phyloP scores from a whole-genome alignment of 2,797 vertebrate species.

The Aotus griseimembra region DNA sequence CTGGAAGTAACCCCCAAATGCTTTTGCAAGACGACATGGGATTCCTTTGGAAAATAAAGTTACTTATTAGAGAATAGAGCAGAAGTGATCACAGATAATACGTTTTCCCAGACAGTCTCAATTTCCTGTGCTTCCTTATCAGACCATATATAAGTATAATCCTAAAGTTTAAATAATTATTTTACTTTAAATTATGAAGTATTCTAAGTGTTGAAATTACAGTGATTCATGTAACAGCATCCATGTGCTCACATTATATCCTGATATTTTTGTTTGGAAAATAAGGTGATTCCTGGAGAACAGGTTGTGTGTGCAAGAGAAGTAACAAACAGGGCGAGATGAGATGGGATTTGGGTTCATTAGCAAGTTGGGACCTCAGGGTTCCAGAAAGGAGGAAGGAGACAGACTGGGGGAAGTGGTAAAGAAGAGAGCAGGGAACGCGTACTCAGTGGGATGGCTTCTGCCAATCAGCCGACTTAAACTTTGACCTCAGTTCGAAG shows the following conservation, averaged over 20 bases:
- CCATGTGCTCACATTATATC: not conserved
- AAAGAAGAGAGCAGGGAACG: not conserved
- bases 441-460: not conserved
- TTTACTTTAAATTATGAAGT: not conserved
- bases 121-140: not conserved
- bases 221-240: not conserved
- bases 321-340: not conserved
- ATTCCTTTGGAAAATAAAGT: constrained; percentile 27
- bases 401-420: not conserved
- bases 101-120: not conserved
- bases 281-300: not conserved
- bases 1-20: not conserved
- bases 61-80: not conserved
- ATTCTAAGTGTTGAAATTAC: not conserved
- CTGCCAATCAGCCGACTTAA: not conserved
- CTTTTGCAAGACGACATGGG: constrained; percentile 7
- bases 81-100: not conserved
- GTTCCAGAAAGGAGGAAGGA: not conserved
- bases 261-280: constrained; percentile 49
- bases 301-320: not conserved
- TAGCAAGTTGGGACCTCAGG: not conserved
- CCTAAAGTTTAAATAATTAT: not conserved
- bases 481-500: not conserved
- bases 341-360: not conserved
- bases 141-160: not conserved